Evolutionary conservation across 2,888 invertebrate species (phyloP).

Genomic region (Pherbina coryleti): DNA sequence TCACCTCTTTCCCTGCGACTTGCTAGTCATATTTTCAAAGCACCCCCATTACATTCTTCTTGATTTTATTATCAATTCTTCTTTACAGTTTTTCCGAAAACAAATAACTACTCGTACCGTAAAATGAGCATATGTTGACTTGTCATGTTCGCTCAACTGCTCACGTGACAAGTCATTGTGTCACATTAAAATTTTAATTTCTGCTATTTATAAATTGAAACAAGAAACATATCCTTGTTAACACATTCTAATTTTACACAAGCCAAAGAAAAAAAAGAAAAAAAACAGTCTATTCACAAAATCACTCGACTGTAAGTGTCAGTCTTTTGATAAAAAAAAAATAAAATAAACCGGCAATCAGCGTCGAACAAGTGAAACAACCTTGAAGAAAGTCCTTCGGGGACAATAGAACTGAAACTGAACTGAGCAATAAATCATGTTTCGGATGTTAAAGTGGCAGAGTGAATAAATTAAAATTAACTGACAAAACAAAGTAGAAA

Average conservation of each 20-base stretch:
- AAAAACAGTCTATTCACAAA: constrained; percentile 48
- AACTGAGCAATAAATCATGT: constrained; percentile 11
- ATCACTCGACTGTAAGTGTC: constrained; percentile 58
- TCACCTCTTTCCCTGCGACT: no score
- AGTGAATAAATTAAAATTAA: constrained; percentile 33
- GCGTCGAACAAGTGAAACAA: constrained; percentile 6
- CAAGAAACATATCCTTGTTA: constrained; percentile 57
- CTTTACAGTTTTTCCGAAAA: background rate
- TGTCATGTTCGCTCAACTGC: constrained; percentile 18
- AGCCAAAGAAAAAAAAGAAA: background rate
- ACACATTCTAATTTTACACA: constrained; percentile 60
- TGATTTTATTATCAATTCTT: background rate
- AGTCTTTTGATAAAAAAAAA: constrained; percentile 10
- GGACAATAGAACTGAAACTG: constrained; percentile 17
- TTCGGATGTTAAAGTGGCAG: background rate
- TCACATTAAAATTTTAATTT: constrained; percentile 38
- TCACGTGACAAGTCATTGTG: constrained; percentile 40
- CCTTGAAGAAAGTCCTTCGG: constrained; percentile 43
- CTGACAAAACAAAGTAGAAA: constrained; percentile 14
- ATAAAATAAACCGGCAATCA: background rate
- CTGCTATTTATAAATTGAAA: background rate
- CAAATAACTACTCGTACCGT: background rate
- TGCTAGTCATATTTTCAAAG: no score
- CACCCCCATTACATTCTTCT: background rate
- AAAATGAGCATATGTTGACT: constrained; percentile 34